phyloP scores from a whole-genome alignment of 2,888 invertebrate species.

The Cosmia pyralina region DNA sequence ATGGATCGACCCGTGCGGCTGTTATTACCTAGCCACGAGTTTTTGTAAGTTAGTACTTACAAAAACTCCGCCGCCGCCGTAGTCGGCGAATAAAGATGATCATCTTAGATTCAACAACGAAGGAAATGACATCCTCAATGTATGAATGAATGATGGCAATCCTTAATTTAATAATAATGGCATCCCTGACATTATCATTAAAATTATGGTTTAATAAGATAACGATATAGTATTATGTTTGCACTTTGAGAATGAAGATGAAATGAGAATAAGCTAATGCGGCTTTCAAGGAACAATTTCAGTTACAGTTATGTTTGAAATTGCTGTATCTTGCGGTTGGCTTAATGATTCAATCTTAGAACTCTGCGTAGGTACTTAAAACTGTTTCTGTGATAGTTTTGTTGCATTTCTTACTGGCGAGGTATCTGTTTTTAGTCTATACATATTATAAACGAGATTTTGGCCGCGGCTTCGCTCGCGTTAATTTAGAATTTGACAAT shows the following conservation, averaged over 20 bases:
- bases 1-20: too few species aligned
- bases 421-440: neutral
- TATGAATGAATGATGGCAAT: too few species aligned
- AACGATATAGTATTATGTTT: constrained; percentile 1
- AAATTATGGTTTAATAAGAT: constrained; percentile 30
- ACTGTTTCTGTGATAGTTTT: neutral
- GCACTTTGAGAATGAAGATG: neutral
- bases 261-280: constrained; percentile 2
- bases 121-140: constrained; percentile 35
- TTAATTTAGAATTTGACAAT: too few species aligned
- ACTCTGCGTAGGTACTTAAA: neutral
- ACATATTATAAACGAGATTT: too few species aligned
- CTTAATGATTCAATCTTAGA: neutral
- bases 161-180: constrained; percentile 28
- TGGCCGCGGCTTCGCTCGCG: too few species aligned
- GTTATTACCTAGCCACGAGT: too few species aligned
- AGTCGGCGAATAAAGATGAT: constrained; percentile 16
- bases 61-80: too few species aligned
- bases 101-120: constrained; percentile 9
- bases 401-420: neutral
- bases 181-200: constrained; percentile 25
- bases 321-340: neutral
- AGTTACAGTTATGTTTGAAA: constrained; percentile 10
- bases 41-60: too few species aligned
- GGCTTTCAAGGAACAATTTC: constrained; percentile 7